Evolutionary conservation across 2,113 vertebrate species (phyloP), one percentile per base, ranked within the genome.

Genomic region (Ptilorrhoa leucosticta): DNA sequence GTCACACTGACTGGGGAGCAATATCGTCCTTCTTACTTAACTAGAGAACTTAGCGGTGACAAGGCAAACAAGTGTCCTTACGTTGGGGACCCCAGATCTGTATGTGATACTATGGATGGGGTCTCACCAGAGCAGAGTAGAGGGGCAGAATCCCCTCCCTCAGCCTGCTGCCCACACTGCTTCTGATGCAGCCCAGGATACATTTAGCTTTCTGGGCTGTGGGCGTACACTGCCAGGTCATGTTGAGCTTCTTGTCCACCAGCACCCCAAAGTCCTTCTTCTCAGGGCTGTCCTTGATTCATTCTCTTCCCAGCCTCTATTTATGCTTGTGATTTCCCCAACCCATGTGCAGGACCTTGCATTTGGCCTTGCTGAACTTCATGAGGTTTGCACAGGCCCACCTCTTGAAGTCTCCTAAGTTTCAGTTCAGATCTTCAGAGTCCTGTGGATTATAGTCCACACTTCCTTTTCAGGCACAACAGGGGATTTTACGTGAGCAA

Each of bases 151-250:
- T 47, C 20, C 21, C 39, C n/a, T n/a, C 39, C 16, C 28, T 83
- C 39, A 60, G 0, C 20, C 33, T 66, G 51, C 69, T 75, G 53
- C 51, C 20, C 45, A 60, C 17, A 11, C 16, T 60, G 24, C 24
- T 58, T 66, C 21, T 47, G 30, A 47, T 53, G 17, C 53, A 11
- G 2, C 20, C 23, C 51, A 21, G 14, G 24, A 47, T 24, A 66
- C n/a, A 18, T 47, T 15, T 40, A n/a, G 45, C 20, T 66, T 60
- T 45, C 69, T 60, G 53, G 11, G 61, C 28, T 68, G 39, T 0
- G 1, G 39, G 24, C 1, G 0, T 61, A 40, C 17, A 10, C 53
- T 40, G n/a, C 70, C 40, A 61, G 39, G 6, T 68, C 50, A 53
- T 22, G 21, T 12, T 68, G 45, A 61, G 47, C 17, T 75, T 53